Evolutionary conservation across 2,888 invertebrate genomes (phyloP), one percentile per base, ranked within the genome.

Genomic region (Nasonia oneida): DNA sequence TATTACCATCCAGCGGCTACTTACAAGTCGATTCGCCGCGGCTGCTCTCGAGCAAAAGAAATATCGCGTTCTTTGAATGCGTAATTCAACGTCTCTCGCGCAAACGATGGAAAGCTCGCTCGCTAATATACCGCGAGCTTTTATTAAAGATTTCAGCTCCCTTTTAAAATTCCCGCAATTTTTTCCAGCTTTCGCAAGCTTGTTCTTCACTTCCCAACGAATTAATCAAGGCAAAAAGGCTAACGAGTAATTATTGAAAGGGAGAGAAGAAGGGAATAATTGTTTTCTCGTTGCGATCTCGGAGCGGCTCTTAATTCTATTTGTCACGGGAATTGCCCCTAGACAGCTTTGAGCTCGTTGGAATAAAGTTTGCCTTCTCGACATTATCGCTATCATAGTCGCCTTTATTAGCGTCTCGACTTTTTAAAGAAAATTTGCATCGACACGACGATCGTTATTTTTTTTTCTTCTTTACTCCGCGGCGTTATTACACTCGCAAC

Each of bases 131-230:
- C 73, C 50, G 39, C 15, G 37, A 50, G 61, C 23, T 23, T 81
- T 73, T 81, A 81, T 57, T 81, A 57, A 61, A 61, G 74, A 81
- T 74, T 81, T 64, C 42, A 81, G 67, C 76, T 76, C 53, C 76
- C 18, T 82, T 76, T 61, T 47, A 37, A 76, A 76, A 67, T 14
- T 33, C n/a, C 12, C 74, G 47, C 73, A 42, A 1, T 64, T 78
- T 64, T 33, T 23, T 23, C 4, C 15, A 53, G 18, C 53, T 53
- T 18, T 29, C 29, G 53, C 47, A 47, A 47, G 47, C 12, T 47
- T 12, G 47, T 47, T 47, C 23, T 50, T 47, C 10, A 57, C n/a
- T 57, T 10, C 10, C 10, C 4, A 10, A 67, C n/a, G 73, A 81
- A 33, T 74, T 74, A 74, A 81, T 74, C 74, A 64, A 74, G 64